Evolutionary conservation across 2,888 invertebrate species (phyloP), one percentile per base, ranked within the genome.

Genomic region (Cephus pygmeus): DNA sequence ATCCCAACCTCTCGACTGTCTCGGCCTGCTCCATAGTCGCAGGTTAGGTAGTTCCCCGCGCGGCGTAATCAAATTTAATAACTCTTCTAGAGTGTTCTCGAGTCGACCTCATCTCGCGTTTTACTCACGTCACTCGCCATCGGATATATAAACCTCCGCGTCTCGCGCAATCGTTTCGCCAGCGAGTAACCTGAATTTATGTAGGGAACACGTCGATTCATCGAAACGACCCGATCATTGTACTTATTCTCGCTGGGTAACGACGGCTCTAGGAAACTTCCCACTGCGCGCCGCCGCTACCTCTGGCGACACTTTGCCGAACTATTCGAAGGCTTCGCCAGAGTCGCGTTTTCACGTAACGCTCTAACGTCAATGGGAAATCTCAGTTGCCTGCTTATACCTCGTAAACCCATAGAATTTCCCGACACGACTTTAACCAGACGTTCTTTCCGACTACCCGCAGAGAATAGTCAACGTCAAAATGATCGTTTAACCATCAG

Each of bases 171-270:
- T 69, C 6, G 35, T 79, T 79, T 77, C 83, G 82, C 83, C 82
- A 81, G 84, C 79, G 85, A 87, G 85, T 83, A 86, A 84, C 86
- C 80, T 82, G 88, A 86, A 89, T 89, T 89, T 89, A 89, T 87
- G 87, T 87, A 83, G 79, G 82, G 81, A 82, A 87, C 89, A 89
- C 87, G 88, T 81, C 83, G 82, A 85, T 83, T 84, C 80, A 83
- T 81, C 81, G 81, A 86, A 88, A 86, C 86, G 79, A 83, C 31
- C 81, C 83, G 85, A 88, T 87, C 86, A 84, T 83, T 85, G 56
- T 56, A 56, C 23, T 56, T 56, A 56, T 56, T 56, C 23, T 9
- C 9, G 0, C 9, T 9, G 6, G 56, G 23, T 56, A 56, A 23
- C 23, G 56, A 9, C 9, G 9, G 23, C 56, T 9, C 2, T 9